Percentiles rank a stretch among this genome's conserved stretches.
phyloP scores from a whole-genome alignment of 2,113 vertebrate species.

The Tachycineta bicolor region DNA sequence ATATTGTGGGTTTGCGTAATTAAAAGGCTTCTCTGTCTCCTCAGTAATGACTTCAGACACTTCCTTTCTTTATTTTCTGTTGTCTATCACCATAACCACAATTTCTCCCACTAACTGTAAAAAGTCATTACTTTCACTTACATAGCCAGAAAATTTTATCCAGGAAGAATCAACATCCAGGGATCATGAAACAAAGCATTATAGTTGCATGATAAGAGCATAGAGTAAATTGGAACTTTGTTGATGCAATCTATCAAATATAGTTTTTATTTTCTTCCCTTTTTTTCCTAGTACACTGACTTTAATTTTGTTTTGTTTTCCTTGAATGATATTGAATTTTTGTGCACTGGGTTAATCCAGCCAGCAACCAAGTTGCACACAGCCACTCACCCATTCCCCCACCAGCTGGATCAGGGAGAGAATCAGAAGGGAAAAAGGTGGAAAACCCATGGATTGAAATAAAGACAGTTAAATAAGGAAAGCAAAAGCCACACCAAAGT shows the following conservation, averaged over 20 bases:
- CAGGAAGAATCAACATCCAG: background rate
- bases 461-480: background rate
- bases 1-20: background rate
- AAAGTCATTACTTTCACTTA: background rate
- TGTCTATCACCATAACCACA: background rate
- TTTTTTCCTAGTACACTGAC: background rate
- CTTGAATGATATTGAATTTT: background rate
- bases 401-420: background rate
- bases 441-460: background rate
- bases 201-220: background rate
- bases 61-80: background rate
- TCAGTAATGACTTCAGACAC: background rate
- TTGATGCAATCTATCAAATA: background rate
- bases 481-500: background rate
- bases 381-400: background rate
- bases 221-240: background rate
- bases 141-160: background rate
- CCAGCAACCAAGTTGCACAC: background rate
- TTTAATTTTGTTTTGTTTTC: background rate
- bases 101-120: background rate
- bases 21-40: background rate
- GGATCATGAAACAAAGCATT: background rate
- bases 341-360: background rate
- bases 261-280: background rate
- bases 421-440: background rate